A percentile compares a stretch with the other conserved stretches of the same genome.
Conservation (phyloP, 1,140 invertebrate species). For the Ceratina australensis region DNA sequence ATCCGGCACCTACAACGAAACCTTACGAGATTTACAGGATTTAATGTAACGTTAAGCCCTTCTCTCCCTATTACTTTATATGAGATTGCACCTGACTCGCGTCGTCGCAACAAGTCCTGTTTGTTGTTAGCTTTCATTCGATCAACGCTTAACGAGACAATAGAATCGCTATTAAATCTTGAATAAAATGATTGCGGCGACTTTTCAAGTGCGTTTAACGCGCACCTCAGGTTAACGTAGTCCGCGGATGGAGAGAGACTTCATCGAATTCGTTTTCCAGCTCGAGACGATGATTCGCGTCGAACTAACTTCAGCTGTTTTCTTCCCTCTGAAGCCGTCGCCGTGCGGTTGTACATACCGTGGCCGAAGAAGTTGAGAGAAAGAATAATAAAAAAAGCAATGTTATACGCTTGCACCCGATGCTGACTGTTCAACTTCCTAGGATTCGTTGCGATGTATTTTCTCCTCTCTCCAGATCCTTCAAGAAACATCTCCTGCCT, state of each 20-base stretch:
- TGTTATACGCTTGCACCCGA: not conserved
- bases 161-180: not conserved
- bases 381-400: conserved; percentile 7
- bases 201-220: not conserved
- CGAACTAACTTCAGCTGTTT: not conserved
- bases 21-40: not conserved
- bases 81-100: not conserved
- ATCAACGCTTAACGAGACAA: too few species aligned
- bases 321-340: not conserved
- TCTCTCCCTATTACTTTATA: not conserved
- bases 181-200: not conserved
- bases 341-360: not conserved
- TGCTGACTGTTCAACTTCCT: conserved; percentile 5
- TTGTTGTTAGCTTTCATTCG: too few species aligned
- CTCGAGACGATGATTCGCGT: not conserved
- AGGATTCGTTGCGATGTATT: not conserved
- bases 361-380: not conserved
- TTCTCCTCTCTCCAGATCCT: not conserved
- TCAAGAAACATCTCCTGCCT: not conserved
- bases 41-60: conserved; percentile 3
- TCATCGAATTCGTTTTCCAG: not conserved
- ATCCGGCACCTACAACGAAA: not conserved
- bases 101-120: not conserved
- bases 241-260: too few species aligned
- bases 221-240: not conserved